Conservation (phyloP, 2,797 vertebrate genomes). For the Coluber constrictor region DNA sequence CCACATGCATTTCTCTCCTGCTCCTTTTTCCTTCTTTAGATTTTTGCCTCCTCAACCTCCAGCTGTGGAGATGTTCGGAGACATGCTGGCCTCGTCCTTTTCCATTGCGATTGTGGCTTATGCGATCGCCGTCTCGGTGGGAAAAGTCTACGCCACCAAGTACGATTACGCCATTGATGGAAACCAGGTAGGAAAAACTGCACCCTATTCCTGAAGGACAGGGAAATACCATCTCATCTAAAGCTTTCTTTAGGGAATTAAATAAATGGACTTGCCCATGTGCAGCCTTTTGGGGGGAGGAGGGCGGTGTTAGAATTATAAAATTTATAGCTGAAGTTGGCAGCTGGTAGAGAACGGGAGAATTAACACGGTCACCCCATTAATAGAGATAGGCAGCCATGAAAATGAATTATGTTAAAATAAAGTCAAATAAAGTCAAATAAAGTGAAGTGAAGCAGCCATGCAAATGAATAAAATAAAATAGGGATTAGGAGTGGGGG, state of each 20-base stretch:
- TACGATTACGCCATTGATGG: slow-evolving; percentile 82
- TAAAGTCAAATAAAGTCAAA: background rate
- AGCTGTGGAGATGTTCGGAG: slow-evolving; percentile 70
- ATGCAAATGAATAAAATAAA: too few relatives aligned
- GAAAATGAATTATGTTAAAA: background rate
- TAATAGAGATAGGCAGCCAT: background rate
- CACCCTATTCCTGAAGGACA: slow-evolving; percentile 8
- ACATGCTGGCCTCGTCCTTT: slow-evolving; percentile 77
- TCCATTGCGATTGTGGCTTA: slow-evolving; percentile 84
- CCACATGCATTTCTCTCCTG: slow-evolving; percentile 44
- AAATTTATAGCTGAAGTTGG: background rate
- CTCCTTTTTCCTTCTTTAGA: slow-evolving; percentile 57
- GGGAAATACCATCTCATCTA: background rate
- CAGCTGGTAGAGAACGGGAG: background rate
- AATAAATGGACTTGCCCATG: background rate
- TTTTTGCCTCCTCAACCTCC: slow-evolving; percentile 76
- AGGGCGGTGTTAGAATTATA: background rate
- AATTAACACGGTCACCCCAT: background rate
- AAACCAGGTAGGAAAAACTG: slow-evolving; percentile 78
- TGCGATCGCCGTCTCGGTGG: slow-evolving; percentile 82
- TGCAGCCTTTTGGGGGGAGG: background rate
- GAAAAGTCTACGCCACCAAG: slow-evolving; percentile 84
- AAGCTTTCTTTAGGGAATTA: background rate
- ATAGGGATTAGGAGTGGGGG: too few relatives aligned
- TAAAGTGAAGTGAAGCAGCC: background rate